These are phyloP conservation scores for Sitta carolinensis DNA, from an alignment of 2,797 vertebrate genomes.

Conservation along the genomic window DNA sequence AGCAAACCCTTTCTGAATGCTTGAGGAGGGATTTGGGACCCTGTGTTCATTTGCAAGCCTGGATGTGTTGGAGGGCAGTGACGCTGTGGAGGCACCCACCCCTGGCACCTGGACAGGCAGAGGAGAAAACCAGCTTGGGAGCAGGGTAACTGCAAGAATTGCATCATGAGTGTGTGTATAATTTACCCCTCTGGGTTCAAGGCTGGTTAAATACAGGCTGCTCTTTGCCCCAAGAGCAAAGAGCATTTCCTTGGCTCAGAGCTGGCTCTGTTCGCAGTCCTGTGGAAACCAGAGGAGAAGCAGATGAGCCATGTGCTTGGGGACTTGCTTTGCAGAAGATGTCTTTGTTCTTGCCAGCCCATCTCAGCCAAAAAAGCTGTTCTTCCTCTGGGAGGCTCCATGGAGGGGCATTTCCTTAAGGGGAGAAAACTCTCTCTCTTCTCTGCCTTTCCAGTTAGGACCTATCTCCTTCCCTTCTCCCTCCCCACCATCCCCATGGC, in stretches of 20 bases:
- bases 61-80: background rate
- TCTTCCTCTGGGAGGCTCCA: background rate
- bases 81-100: rapidly evolving
- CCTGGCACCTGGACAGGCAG: background rate
- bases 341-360: background rate
- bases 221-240: background rate
- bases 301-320: background rate
- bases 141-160: background rate
- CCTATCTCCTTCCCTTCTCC: background rate
- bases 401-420: background rate
- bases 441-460: background rate
- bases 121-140: background rate
- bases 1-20: background rate
- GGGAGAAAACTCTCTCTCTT: background rate
- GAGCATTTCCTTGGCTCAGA: background rate
- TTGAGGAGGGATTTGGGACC: rapidly evolving
- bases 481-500: too few relatives aligned
- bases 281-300: background rate
- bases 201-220: background rate
- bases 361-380: background rate
- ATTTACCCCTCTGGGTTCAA: background rate
- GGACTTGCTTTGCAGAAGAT: background rate
- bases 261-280: background rate
- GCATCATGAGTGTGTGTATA: rapidly evolving
- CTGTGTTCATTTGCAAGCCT: background rate